Conservation (phyloP, 1,140 invertebrate genomes). For the Alviniconcha marisindica region DNA sequence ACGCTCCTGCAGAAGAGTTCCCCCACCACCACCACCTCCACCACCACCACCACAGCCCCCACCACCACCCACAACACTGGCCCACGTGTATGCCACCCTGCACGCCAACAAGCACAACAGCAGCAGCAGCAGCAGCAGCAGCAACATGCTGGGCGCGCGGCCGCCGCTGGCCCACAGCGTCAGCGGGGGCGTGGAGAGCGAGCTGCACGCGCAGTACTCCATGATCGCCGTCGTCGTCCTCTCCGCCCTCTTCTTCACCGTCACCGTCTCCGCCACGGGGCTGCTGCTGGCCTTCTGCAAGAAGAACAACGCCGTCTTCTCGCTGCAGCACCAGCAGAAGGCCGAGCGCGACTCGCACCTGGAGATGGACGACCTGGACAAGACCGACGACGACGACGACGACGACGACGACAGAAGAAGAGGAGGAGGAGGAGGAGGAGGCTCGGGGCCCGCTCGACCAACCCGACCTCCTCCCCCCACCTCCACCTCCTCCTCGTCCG, state of each 20-base stretch:
- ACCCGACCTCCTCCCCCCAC: no score
- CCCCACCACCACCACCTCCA: no score
- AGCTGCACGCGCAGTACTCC: constrained; percentile 49
- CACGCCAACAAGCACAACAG: not conserved
- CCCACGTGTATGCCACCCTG: constrained; percentile 11
- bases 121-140: not conserved
- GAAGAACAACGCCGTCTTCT: constrained; percentile 73
- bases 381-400: constrained; percentile 58
- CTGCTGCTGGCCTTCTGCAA: constrained; percentile 69
- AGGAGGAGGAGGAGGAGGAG: not conserved
- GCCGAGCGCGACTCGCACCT: constrained; percentile 61
- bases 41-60: not conserved
- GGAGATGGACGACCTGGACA: constrained; percentile 67
- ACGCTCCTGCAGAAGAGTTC: no score
- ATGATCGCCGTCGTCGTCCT: constrained; percentile 60
- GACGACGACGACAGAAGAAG: constrained; percentile 13
- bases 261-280: constrained; percentile 65
- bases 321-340: constrained; percentile 62
- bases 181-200: not conserved
- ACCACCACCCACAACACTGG: constrained; percentile 32
- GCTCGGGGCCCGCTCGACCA: not conserved
- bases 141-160: not conserved
- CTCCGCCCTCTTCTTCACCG: constrained; percentile 65
- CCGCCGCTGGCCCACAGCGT: not conserved
- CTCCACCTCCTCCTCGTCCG: not conserved